These are phyloP conservation scores for Lagorchestes hirsutus DNA, from an alignment of 2,797 vertebrate genomes.

Conservation along the genomic window DNA sequence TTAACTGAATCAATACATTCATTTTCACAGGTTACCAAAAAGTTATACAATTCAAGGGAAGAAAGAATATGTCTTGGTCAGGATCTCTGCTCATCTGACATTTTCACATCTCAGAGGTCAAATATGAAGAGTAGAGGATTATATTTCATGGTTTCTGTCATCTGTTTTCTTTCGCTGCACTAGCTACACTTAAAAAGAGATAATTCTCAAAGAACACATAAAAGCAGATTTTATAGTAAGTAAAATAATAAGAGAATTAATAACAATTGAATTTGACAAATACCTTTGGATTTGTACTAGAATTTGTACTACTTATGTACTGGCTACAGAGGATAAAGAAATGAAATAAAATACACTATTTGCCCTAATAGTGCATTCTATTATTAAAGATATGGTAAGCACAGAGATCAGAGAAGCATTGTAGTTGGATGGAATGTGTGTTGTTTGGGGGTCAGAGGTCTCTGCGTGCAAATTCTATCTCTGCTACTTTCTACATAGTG, in stretches of 20 bases:
- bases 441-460: neutral
- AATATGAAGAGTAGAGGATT: neutral
- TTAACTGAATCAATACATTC: neutral
- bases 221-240: neutral
- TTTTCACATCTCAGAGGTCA: neutral
- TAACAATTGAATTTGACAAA: neutral
- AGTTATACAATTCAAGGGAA: neutral
- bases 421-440: neutral
- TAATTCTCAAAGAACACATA: neutral
- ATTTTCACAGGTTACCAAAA: neutral
- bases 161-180: neutral
- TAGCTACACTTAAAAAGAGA: neutral
- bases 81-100: neutral
- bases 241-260: neutral
- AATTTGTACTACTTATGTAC: neutral
- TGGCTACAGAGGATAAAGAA: neutral
- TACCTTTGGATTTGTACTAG: neutral
- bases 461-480: neutral
- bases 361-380: neutral
- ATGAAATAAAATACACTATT: neutral
- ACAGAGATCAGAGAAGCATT: neutral
- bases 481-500: neutral
- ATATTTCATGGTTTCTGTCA: neutral
- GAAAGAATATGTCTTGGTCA: neutral
- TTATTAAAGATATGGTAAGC: neutral